Evolutionary conservation across 2,888 invertebrate species (phyloP).

Genomic region (Poecilus cupreus): DNA sequence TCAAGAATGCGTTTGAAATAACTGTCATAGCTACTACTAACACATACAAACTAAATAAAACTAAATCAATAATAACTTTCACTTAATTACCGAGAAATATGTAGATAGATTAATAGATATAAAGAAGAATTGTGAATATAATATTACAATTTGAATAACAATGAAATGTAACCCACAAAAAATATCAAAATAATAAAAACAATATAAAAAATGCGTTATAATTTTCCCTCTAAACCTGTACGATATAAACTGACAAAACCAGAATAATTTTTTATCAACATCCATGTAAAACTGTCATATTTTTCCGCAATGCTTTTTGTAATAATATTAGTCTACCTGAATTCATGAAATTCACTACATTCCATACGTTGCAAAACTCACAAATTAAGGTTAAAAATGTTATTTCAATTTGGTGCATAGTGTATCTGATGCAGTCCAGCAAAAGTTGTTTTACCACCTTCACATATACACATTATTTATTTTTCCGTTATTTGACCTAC

Average conservation of each 20-base stretch:
- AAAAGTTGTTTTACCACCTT: background rate
- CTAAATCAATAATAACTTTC: no score
- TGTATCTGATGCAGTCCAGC: background rate
- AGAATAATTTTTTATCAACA: background rate
- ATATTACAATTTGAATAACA: no score
- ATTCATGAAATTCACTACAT: background rate
- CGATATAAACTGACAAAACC: background rate
- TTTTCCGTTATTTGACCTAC: conserved; percentile 1
- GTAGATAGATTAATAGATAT: no score
- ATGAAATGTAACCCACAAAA: no score
- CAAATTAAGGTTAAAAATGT: background rate
- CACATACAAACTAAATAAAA: no score
- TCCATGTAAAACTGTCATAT: background rate
- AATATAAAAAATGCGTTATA: background rate
- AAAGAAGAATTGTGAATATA: no score
- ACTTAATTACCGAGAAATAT: no score
- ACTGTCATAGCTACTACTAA: no score
- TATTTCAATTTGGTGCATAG: background rate
- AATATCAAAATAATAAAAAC: background rate
- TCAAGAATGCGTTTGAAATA: no score
- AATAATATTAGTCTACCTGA: background rate
- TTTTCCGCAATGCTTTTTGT: background rate
- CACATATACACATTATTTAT: background rate
- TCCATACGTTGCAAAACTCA: background rate
- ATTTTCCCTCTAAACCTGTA: background rate